phyloP scores from a whole-genome alignment of 2,113 vertebrate genomes.

The Coptodon rendalli region DNA sequence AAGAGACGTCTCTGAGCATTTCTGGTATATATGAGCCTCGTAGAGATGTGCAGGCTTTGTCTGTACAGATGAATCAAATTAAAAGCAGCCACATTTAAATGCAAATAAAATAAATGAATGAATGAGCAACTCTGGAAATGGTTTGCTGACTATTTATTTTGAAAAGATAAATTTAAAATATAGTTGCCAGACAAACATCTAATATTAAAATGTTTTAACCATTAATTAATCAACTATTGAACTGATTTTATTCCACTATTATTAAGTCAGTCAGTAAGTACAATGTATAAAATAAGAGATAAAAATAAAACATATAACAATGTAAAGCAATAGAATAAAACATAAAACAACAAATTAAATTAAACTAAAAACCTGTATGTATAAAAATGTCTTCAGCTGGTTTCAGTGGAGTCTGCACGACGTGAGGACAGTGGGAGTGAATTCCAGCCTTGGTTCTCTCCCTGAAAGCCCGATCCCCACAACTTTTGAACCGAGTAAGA shows the following conservation, averaged over 20 bases:
- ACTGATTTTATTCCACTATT: background rate
- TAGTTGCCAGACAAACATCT: accelerated
- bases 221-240: background rate
- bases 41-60: background rate
- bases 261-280: background rate
- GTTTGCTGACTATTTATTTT: background rate
- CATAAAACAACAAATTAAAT: background rate
- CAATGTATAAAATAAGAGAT: background rate
- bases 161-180: background rate
- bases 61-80: accelerated
- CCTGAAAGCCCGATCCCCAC: background rate
- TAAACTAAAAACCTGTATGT: accelerated
- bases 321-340: background rate
- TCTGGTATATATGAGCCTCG: background rate
- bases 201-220: accelerated
- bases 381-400: background rate
- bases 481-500: accelerated
- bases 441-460: background rate
- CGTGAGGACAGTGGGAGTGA: background rate
- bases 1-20: background rate
- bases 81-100: background rate
- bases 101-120: background rate
- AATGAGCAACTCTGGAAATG: background rate
- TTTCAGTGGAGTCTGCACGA: background rate
- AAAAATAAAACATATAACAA: background rate